These are phyloP conservation scores for Lepidurus couesii DNA, from an alignment of 1,140 invertebrate species.

Conservation along the genomic window DNA sequence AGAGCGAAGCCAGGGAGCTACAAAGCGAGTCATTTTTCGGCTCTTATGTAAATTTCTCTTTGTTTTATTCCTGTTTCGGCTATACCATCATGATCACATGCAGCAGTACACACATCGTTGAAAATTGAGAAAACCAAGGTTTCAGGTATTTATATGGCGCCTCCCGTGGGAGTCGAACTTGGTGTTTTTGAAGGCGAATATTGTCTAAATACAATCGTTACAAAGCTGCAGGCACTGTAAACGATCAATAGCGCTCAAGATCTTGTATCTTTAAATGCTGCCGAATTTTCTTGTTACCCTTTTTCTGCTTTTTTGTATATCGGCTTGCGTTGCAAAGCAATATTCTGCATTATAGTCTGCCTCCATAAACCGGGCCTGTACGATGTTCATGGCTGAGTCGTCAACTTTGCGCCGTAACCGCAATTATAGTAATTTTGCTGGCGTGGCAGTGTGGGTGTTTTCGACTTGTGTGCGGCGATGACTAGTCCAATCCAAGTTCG, in stretches of 20 bases:
- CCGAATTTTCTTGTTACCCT: not conserved
- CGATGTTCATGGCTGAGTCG: too few species aligned
- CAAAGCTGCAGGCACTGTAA: not conserved
- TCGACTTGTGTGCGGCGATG: not conserved
- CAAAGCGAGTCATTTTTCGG: not conserved
- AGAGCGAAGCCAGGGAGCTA: not conserved
- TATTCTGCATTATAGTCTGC: too few species aligned
- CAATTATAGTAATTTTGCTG: not conserved
- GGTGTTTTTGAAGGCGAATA: not conserved
- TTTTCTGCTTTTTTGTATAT: not conserved
- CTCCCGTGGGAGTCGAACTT: not conserved
- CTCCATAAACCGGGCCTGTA: too few species aligned
- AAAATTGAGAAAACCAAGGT: not conserved
- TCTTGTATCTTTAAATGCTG: not conserved
- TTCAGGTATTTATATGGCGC: not conserved
- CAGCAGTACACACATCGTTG: not conserved
- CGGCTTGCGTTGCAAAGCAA: too few species aligned
- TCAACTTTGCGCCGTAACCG: too few species aligned
- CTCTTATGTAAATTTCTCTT: not conserved
- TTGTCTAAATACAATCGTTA: not conserved
- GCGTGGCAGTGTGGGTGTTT: not conserved
- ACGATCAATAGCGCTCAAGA: not conserved
- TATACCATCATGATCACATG: not conserved
- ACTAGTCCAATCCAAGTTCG: not conserved
- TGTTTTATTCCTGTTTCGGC: conserved; percentile 16